These are phyloP conservation scores for Sceloporus undulatus DNA, from an alignment of 2,113 vertebrate species.

Conservation along the genomic window DNA sequence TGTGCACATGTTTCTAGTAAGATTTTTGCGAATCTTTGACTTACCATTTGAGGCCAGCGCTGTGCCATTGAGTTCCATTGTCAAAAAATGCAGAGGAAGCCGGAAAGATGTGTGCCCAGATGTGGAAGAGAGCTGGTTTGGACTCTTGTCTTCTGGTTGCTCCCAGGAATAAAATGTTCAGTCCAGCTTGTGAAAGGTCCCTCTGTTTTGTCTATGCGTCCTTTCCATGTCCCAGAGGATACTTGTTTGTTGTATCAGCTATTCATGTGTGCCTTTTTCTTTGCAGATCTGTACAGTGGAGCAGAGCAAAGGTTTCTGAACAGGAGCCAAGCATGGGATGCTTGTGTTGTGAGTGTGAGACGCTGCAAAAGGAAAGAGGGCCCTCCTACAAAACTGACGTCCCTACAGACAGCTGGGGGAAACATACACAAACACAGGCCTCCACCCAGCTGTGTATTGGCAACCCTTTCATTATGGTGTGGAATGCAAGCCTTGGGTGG, in stretches of 20 bases:
- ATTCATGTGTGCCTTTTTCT: conserved; percentile 50
- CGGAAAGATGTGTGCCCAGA: conserved; percentile 41
- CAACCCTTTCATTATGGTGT: neutral
- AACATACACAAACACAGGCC: conserved; percentile 26
- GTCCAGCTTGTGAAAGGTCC: neutral
- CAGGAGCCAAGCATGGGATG: conserved; percentile 2
- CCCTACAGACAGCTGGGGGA: conserved; percentile 45
- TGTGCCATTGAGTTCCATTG: conserved; percentile 67
- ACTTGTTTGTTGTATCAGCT: neutral
- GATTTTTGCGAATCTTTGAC: conserved; percentile 7
- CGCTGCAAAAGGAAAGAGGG: neutral
- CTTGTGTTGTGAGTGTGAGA: neutral
- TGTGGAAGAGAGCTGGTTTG: neutral
- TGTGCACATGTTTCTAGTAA: neutral
- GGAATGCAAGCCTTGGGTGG: neutral
- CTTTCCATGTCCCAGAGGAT: neutral
- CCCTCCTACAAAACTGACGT: conserved; percentile 59
- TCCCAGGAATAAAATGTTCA: neutral
- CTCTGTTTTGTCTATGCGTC: neutral
- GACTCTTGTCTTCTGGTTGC: neutral
- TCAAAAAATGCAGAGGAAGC: neutral
- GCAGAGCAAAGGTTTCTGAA: neutral
- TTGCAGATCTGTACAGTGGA: neutral
- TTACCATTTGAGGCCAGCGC: conserved; percentile 69
- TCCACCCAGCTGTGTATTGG: neutral